Percentiles rank a stretch among this genome's conserved stretches.
phyloP scores from a whole-genome alignment of 2,797 vertebrate species.

The Ceyx erithaca region DNA sequence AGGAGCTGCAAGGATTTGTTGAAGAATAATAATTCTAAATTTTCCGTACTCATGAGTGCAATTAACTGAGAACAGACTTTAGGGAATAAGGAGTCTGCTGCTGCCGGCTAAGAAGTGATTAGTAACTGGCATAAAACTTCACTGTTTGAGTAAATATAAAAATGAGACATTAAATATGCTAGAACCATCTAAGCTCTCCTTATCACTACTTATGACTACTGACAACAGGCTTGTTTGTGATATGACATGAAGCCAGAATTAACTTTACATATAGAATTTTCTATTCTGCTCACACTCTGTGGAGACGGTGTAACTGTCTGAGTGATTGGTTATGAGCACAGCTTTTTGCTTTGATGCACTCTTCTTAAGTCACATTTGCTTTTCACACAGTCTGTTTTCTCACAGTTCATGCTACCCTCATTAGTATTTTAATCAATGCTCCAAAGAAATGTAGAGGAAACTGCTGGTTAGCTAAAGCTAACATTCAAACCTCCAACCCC shows the following conservation, averaged over 20 bases:
- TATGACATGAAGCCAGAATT: constrained; percentile 14
- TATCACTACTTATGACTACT: constrained; percentile 1
- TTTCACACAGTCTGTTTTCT: constrained; percentile 44
- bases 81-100: constrained; percentile 39
- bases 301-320: not conserved
- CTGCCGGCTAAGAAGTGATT: constrained; percentile 32
- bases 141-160: constrained; percentile 29
- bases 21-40: constrained; percentile 59
- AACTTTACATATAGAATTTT: constrained; percentile 14
- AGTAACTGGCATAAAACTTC: constrained; percentile 31
- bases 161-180: constrained; percentile 35
- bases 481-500: not conserved
- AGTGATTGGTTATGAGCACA: not conserved
- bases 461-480: not conserved
- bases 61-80: constrained; percentile 55
- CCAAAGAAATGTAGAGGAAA: not conserved
- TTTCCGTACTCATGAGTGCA: constrained; percentile 56
- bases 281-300: not conserved
- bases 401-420: not conserved
- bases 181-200: constrained; percentile 4
- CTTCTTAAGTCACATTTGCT: constrained; percentile 30
- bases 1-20: constrained; percentile 18
- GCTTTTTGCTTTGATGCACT: constrained; percentile 37
- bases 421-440: constrained; percentile 57
- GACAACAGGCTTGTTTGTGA: not conserved